Percentiles rank a stretch among this genome's conserved stretches.
These are phyloP conservation scores for Apodemia hepburni DNA, from an alignment of 2,888 invertebrate genomes.

Conservation along the genomic window DNA sequence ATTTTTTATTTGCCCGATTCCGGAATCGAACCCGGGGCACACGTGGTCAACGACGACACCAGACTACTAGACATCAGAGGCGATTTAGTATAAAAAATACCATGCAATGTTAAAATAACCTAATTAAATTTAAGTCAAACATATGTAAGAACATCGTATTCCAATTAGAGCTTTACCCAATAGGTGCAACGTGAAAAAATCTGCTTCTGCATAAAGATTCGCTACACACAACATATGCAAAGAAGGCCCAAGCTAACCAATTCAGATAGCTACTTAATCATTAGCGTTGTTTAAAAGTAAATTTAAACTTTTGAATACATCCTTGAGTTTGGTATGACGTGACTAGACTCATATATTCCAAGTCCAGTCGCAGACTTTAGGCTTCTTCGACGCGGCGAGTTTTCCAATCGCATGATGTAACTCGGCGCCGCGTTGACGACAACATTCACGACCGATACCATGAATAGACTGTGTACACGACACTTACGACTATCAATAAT, in stretches of 20 bases:
- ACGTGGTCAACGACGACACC: no score
- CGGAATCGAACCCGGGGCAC: no score
- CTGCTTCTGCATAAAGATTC: not conserved
- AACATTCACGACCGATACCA: constrained; percentile 37
- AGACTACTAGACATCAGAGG: no score
- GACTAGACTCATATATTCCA: constrained; percentile 39
- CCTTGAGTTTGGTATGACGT: constrained; percentile 41
- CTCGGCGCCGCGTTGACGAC: constrained; percentile 63
- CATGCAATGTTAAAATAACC: no score
- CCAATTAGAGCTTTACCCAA: not conserved
- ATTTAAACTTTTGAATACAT: constrained; percentile 68
- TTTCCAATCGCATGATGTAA: constrained; percentile 73
- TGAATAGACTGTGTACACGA: constrained; percentile 37
- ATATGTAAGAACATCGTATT: no score
- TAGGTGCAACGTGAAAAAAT: not conserved
- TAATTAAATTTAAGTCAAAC: no score
- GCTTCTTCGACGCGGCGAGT: constrained; percentile 54
- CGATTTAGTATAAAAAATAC: no score
- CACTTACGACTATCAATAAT: constrained; percentile 39
- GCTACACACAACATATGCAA: not conserved
- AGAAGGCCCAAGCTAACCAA: not conserved
- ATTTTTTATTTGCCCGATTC: no score
- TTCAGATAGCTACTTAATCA: constrained; percentile 35
- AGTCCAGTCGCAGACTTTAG: constrained; percentile 58
- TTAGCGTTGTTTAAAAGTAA: constrained; percentile 64